A percentile compares a stretch with the other conserved stretches of the same genome.
These are phyloP conservation scores for Coreoperca whiteheadi DNA, from an alignment of 2,113 vertebrate genomes.

Conservation along the genomic window DNA sequence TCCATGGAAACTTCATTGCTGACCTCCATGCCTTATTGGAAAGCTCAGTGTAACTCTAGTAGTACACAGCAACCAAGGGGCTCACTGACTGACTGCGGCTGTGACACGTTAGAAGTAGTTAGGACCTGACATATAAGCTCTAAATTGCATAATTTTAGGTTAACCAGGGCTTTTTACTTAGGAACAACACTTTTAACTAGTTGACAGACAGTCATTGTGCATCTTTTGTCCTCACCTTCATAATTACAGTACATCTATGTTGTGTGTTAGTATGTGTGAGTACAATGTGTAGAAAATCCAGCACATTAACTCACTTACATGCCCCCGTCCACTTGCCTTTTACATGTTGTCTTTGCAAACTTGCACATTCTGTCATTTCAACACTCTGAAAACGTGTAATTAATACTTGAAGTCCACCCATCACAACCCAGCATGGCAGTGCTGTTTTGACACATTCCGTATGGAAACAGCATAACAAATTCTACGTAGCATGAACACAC, in stretches of 20 bases:
- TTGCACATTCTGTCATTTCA: conserved; percentile 52
- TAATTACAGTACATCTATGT: not conserved
- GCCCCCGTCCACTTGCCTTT: not conserved
- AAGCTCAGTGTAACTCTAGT: conserved; percentile 35
- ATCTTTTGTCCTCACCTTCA: not conserved
- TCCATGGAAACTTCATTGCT: conserved; percentile 48
- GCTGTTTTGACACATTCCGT: conserved; percentile 59
- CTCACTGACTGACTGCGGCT: not conserved
- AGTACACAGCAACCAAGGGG: conserved; percentile 31
- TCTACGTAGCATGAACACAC: not conserved
- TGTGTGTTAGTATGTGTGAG: no score
- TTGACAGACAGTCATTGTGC: conserved; percentile 2
- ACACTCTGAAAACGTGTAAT: conserved; percentile 39
- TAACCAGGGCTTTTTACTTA: conserved; percentile 2
- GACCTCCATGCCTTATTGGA: conserved; percentile 24
- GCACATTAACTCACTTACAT: not conserved
- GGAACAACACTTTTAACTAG: conserved; percentile 1
- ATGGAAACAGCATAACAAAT: conserved; percentile 46
- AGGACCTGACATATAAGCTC: conserved; percentile 34
- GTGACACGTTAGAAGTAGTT: conserved; percentile 18
- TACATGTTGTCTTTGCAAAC: conserved; percentile 36
- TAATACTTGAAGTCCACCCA: conserved; percentile 47
- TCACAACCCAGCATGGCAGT: not conserved
- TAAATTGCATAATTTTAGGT: conserved; percentile 23
- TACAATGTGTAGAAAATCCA: conserved; percentile 15